These are phyloP conservation scores for Hemiscyllium ocellatum DNA, from an alignment of 2,113 vertebrate species.

Conservation along the genomic window DNA sequence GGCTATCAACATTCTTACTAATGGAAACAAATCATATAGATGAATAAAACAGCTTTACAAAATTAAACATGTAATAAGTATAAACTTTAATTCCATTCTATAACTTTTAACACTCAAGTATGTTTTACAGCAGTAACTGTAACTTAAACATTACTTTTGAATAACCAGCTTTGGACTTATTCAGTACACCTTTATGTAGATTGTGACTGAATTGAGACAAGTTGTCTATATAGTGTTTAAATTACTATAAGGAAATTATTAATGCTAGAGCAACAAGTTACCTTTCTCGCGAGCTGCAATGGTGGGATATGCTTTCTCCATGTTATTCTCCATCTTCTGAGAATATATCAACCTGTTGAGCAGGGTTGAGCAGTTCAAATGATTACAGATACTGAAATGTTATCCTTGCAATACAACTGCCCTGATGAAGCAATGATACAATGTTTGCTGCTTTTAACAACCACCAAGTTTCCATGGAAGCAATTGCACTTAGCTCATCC, in stretches of 20 bases:
- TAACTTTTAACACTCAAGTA: not conserved
- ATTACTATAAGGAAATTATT: not conserved
- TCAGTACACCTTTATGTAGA: not conserved
- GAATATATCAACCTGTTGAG: not conserved
- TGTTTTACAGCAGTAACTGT: not conserved
- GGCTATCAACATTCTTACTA: not conserved
- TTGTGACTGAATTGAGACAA: not conserved
- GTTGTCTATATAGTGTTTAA: not conserved
- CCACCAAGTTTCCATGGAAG: not conserved
- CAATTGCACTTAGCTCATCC: constrained; percentile 24
- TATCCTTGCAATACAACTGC: not conserved
- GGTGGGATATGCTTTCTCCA: not conserved
- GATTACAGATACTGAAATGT: not conserved
- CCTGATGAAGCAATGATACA: not conserved
- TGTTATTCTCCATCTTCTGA: not conserved
- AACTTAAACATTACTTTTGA: not conserved
- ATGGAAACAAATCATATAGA: not conserved
- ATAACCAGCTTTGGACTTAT: not conserved
- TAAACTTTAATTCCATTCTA: constrained; percentile 18
- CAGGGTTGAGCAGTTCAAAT: not conserved
- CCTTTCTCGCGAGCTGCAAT: constrained; percentile 27
- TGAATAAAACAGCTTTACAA: too few relatives aligned
- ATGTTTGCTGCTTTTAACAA: constrained; percentile 19
- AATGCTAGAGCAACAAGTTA: not conserved
- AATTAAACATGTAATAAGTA: not conserved